Conservation (phyloP, 2,797 vertebrate species). For the Chiloscyllium punctatum region DNA sequence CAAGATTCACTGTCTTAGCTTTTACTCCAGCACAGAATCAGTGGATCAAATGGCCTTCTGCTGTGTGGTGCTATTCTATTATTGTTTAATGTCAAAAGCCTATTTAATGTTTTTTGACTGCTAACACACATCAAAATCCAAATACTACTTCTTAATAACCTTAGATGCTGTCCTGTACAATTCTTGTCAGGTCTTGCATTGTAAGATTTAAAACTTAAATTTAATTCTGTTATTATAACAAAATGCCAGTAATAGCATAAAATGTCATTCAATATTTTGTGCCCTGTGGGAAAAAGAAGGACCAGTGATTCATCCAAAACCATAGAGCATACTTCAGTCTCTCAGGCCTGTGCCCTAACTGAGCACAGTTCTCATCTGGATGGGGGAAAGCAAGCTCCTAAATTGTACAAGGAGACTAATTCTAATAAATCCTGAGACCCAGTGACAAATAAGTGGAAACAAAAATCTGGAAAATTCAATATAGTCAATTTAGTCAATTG, state of each 20-base stretch:
- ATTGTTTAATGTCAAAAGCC: background rate
- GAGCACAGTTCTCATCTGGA: background rate
- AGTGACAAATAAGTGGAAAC: background rate
- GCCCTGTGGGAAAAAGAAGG: background rate
- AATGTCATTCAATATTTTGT: background rate
- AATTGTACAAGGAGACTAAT: background rate
- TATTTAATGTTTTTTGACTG: too few relatives aligned
- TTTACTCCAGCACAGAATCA: background rate
- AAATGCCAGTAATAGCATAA: background rate
- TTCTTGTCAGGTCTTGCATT: background rate
- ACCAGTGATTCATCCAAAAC: background rate
- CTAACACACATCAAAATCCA: too few relatives aligned
- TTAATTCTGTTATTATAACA: background rate
- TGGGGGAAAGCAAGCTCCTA: background rate
- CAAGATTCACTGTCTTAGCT: background rate
- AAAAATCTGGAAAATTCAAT: background rate
- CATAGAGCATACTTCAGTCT: background rate
- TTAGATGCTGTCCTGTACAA: background rate
- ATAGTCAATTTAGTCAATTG: background rate
- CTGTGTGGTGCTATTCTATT: background rate
- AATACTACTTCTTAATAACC: background rate
- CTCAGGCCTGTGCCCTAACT: too few relatives aligned
- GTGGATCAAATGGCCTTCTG: background rate
- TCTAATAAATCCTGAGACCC: background rate
- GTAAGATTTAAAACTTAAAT: background rate